A percentile compares a stretch with the other conserved stretches of the same genome.
Evolutionary conservation across 2,113 vertebrate species (phyloP).

Genomic region (Lepisosteus oculatus): DNA sequence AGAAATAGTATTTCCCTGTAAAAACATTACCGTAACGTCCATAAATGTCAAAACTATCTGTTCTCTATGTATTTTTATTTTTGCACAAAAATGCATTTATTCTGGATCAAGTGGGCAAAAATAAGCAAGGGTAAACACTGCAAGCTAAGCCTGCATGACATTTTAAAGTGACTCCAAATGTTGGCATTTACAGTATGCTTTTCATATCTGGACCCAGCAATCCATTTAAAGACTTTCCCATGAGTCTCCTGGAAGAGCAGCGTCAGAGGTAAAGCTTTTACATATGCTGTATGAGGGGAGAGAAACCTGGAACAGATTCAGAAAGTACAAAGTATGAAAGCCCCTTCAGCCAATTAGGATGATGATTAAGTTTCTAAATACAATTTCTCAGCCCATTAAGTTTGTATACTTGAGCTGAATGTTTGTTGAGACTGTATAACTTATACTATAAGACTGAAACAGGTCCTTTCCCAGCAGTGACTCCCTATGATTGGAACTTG

Average conservation of each 20-base stretch:
- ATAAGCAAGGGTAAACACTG: constrained; percentile 17
- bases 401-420: too few relatives aligned
- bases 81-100: constrained; percentile 18
- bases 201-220: neutral
- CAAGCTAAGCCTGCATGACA: constrained; percentile 18
- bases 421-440: too few relatives aligned
- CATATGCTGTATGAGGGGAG: too few relatives aligned
- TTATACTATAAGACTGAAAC: too few relatives aligned
- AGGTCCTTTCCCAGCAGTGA: too few relatives aligned
- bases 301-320: neutral
- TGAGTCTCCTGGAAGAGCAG: neutral
- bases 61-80: constrained; percentile 17
- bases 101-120: constrained; percentile 10
- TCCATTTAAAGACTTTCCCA: neutral
- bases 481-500: too few relatives aligned
- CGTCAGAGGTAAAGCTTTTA: neutral
- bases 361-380: too few relatives aligned
- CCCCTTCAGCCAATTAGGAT: too few relatives aligned
- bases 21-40: constrained; percentile 28
- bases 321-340: neutral
- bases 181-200: constrained; percentile 10
- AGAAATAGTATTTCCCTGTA: constrained; percentile 21
- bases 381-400: too few relatives aligned
- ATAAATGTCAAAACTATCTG: constrained; percentile 40
- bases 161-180: constrained; percentile 29